A percentile compares a stretch with the other conserved stretches of the same genome.
Evolutionary conservation across 2,888 invertebrate genomes (phyloP).

Genomic region (Acronicta leporina): DNA sequence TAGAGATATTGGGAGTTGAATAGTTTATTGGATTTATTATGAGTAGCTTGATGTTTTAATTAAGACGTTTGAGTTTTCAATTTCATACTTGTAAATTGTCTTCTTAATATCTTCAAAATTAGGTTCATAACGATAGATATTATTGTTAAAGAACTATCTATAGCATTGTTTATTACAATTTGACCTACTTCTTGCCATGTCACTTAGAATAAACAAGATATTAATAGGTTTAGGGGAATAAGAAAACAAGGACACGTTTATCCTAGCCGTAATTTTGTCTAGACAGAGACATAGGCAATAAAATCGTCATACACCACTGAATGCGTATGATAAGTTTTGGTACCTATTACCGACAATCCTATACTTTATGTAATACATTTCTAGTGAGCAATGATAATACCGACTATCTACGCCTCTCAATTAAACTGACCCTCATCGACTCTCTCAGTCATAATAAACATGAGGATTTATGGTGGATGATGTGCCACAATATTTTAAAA

Average conservation of each 20-base stretch:
- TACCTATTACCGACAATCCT: not conserved
- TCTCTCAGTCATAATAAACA: too few species aligned
- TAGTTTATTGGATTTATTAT: conserved; percentile 34
- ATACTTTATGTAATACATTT: not conserved
- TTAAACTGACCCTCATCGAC: too few species aligned
- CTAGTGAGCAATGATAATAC: not conserved
- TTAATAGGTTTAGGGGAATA: conserved; percentile 5
- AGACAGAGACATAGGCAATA: conserved; percentile 24
- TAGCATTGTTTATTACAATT: not conserved
- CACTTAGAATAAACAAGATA: conserved; percentile 10
- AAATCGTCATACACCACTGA: conserved; percentile 12
- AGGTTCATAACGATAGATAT: conserved; percentile 10
- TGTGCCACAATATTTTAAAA: too few species aligned
- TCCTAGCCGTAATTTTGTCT: conserved; percentile 23
- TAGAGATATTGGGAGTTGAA: conserved; percentile 28
- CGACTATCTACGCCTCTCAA: too few species aligned
- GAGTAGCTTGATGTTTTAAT: conserved; percentile 38
- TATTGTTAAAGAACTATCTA: conserved; percentile 8
- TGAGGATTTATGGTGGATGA: not conserved
- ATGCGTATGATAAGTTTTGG: not conserved
- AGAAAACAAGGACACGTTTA: conserved; percentile 16
- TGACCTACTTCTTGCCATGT: not conserved
- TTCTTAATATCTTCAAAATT: conserved; percentile 14
- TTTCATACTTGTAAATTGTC: conserved; percentile 8
- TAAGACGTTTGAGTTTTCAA: conserved; percentile 30